These are phyloP conservation scores for Operophtera brumata DNA, from an alignment of 2,888 invertebrate genomes.

Conservation along the genomic window DNA sequence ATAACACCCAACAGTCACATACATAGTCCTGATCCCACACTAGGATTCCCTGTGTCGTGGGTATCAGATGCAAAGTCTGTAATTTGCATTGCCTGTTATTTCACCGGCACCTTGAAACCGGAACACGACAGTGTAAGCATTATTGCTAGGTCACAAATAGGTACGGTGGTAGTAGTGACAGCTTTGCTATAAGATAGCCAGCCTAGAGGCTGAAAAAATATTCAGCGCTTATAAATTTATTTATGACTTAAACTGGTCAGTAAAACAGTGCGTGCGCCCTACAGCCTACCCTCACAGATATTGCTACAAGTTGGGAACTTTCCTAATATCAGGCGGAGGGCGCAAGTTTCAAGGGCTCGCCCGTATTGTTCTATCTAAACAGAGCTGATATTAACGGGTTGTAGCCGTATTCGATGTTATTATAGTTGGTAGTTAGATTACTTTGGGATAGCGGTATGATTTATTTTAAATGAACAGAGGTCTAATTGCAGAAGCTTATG, in stretches of 20 bases:
- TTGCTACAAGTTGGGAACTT: conserved; percentile 52
- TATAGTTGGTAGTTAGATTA: conserved; percentile 35
- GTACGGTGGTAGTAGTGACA: too few relatives aligned
- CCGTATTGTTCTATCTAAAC: conserved; percentile 29
- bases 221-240: not conserved
- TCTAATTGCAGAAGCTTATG: conserved; percentile 5
- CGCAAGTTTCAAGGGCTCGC: conserved; percentile 54
- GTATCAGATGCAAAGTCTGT: too few relatives aligned
- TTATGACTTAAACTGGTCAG: not conserved
- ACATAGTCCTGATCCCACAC: too few relatives aligned
- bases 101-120: too few relatives aligned
- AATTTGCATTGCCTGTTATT: too few relatives aligned
- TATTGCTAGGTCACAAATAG: too few relatives aligned
- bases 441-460: conserved; percentile 26
- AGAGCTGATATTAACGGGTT: conserved; percentile 35
- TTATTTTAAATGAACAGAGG: conserved; percentile 18
- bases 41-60: too few relatives aligned
- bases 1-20: too few relatives aligned
- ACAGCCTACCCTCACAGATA: conserved; percentile 1
- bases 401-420: conserved; percentile 28
- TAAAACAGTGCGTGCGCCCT: not conserved
- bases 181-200: too few relatives aligned
- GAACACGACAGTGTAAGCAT: too few relatives aligned
- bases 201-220: not conserved
- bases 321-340: conserved; percentile 64